Conservation (phyloP, 2,113 vertebrate genomes). For the Megaleporinus macrocephalus region DNA sequence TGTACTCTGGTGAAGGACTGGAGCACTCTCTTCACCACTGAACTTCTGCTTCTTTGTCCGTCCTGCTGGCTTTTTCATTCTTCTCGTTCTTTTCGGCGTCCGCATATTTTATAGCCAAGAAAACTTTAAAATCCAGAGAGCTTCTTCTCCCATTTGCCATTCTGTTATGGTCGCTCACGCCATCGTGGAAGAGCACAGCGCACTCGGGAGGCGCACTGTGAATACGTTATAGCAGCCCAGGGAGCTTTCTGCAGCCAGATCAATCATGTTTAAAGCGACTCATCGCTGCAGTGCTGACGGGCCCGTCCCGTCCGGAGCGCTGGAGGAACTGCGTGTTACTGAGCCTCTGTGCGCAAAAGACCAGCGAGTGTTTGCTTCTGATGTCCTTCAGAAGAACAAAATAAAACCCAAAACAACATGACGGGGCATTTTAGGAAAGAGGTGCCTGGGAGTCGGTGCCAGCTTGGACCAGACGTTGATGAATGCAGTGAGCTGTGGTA, state of each 20-base stretch:
- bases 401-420: constrained; percentile 38
- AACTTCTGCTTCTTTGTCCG: neutral
- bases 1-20: too few species aligned
- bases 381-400: constrained; percentile 58
- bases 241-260: constrained; percentile 54
- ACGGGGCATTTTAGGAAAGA: constrained; percentile 52
- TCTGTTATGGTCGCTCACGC: neutral
- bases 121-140: constrained; percentile 24
- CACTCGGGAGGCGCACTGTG: neutral
- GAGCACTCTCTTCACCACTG: too few species aligned
- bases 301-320: neutral
- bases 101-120: neutral
- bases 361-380: constrained; percentile 31
- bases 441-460: constrained; percentile 30
- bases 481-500: constrained; percentile 24
- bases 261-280: constrained; percentile 64
- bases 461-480: constrained; percentile 49
- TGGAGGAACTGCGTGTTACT: constrained; percentile 39
- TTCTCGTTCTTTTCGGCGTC: neutral
- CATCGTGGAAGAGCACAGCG: neutral
- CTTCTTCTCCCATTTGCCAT: constrained; percentile 39
- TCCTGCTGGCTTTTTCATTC: neutral
- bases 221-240: constrained; percentile 34
- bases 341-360: constrained; percentile 9
- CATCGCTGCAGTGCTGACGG: constrained; percentile 54